A percentile compares a stretch with the other conserved stretches of the same genome.
These are phyloP conservation scores for Bergia sp. DNA, from an alignment of 92 coral and sea anemone genomes.

Conservation along the genomic window DNA sequence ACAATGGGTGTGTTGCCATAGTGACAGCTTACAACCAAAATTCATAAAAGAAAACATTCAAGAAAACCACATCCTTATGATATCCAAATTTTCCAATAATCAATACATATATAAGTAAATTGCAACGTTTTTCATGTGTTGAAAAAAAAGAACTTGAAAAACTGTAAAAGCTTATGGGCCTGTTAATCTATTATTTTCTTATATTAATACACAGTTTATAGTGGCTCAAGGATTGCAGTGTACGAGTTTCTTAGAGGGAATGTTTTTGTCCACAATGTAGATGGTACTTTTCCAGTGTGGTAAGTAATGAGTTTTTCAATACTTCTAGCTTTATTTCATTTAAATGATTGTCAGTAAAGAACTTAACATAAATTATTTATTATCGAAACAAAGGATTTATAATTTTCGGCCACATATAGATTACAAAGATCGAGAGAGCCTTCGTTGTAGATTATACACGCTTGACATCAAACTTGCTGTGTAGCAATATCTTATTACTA, in stretches of 20 bases:
- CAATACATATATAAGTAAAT: no score
- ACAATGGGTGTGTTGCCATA: no score
- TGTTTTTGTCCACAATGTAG: conserved; percentile 72
- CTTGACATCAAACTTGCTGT: neutral
- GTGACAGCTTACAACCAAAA: no score
- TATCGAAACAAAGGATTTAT: neutral
- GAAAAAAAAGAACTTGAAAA: no score
- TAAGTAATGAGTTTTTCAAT: conserved; percentile 14
- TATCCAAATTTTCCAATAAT: no score
- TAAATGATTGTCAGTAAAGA: neutral
- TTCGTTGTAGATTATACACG: neutral
- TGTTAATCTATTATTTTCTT: no score
- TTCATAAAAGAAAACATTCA: no score
- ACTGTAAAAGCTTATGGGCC: neutral
- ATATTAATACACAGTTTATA: conserved; percentile 62
- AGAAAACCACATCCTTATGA: no score
- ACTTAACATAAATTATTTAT: no score
- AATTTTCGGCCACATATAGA: neutral
- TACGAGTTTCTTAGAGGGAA: conserved; percentile 90
- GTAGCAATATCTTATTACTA: neutral
- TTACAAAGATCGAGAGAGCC: neutral
- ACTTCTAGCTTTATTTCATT: neutral
- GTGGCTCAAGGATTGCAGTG: conserved; percentile 92
- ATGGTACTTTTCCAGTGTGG: conserved; percentile 90
- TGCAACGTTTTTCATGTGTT: no score